A percentile compares a stretch with the other conserved stretches of the same genome.
Conservation (phyloP, 2,113 vertebrate species). For the Austrofundulus limnaeus region DNA sequence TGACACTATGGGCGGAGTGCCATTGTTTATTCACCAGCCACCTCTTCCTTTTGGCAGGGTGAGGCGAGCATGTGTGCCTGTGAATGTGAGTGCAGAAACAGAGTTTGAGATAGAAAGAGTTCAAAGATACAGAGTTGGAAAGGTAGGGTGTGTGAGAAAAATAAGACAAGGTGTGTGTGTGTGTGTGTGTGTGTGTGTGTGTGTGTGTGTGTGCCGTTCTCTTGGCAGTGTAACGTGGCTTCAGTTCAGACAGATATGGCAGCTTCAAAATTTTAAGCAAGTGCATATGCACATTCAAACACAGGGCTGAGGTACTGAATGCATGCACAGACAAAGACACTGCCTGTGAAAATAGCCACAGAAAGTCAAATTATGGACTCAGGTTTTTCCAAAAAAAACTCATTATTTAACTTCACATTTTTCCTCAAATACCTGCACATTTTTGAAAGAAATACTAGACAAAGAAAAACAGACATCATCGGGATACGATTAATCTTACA, state of each 20-base stretch:
- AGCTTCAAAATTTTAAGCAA: conserved; percentile 61
- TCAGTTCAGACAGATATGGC: conserved; percentile 73
- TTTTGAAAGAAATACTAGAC: conserved; percentile 28
- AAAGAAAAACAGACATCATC: conserved; percentile 41
- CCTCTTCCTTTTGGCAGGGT: conserved; percentile 76
- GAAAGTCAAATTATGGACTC: conserved; percentile 18
- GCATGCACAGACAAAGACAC: conserved; percentile 6
- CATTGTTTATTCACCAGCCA: conserved; percentile 80
- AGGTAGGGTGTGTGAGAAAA: conserved; percentile 38
- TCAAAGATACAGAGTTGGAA: conserved; percentile 64
- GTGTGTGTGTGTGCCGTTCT: conserved; percentile 40
- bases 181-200: conserved; percentile 37
- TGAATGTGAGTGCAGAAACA: conserved; percentile 51
- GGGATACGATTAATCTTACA: conserved; percentile 33
- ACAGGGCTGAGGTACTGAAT: neutral
- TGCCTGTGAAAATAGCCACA: conserved; percentile 22
- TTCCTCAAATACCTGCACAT: conserved; percentile 3
- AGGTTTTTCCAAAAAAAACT: conserved; percentile 40
- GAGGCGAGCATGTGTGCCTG: conserved; percentile 69
- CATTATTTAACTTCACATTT: conserved; percentile 29
- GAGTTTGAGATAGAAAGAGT: conserved; percentile 69
- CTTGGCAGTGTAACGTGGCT: conserved; percentile 73
- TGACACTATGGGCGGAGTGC: conserved; percentile 78
- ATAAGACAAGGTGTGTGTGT: conserved; percentile 39
- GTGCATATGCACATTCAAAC: conserved; percentile 33